A percentile compares a stretch with the other conserved stretches of the same genome.
These are phyloP conservation scores for Liasis olivaceus DNA, from an alignment of 2,797 vertebrate genomes.

Conservation along the genomic window DNA sequence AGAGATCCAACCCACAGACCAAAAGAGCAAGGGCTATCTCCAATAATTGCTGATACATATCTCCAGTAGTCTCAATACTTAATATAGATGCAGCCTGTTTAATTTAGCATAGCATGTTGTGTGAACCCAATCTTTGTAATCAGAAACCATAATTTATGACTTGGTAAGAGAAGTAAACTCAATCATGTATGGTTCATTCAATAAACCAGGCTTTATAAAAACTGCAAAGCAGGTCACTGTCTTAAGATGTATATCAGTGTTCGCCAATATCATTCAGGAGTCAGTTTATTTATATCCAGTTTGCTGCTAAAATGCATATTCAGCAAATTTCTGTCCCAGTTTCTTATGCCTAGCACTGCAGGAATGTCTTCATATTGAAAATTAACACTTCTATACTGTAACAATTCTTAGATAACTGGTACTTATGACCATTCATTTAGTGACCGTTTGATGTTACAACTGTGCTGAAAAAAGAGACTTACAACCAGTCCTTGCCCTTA, in stretches of 20 bases:
- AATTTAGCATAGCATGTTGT: not conserved
- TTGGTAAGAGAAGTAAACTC: not conserved
- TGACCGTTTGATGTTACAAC: too few relatives aligned
- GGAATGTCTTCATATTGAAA: not conserved
- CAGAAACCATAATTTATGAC: not conserved
- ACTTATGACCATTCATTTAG: too few relatives aligned
- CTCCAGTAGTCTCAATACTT: not conserved
- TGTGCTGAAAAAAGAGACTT: too few relatives aligned
- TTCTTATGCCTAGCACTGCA: not conserved
- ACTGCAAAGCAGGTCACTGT: not conserved
- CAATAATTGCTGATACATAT: not conserved
- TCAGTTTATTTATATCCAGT: not conserved
- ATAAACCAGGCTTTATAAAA: not conserved
- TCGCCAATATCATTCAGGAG: not conserved
- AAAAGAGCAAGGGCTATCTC: not conserved
- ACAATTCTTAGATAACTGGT: not conserved
- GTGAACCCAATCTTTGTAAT: not conserved
- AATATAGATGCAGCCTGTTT: not conserved
- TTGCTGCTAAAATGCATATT: not conserved
- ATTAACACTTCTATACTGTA: not conserved
- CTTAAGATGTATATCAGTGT: not conserved
- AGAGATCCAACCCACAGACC: not conserved
- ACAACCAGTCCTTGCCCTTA: too few relatives aligned
- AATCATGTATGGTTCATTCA: not conserved
- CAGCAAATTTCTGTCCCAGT: not conserved